phyloP scores from a whole-genome alignment of 2,797 vertebrate genomes.

The Tangara arthus region DNA sequence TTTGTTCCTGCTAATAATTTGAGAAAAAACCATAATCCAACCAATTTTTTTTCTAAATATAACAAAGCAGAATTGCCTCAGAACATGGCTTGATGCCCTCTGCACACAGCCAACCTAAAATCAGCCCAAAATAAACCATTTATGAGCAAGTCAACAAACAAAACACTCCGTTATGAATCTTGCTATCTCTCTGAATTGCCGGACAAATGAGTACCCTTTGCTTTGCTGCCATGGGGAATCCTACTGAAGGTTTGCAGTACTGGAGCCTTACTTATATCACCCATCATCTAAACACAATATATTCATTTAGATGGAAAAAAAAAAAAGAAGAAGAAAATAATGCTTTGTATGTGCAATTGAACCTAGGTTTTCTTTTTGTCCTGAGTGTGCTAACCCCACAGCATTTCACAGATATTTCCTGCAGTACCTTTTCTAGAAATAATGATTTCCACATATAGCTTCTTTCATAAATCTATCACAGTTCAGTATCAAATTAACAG shows the following conservation, averaged over 20 bases:
- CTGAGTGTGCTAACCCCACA: neutral
- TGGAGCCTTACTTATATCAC: neutral
- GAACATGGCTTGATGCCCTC: neutral
- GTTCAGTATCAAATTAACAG: neutral
- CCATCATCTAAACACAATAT: neutral
- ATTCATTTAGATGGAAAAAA: fast-evolving
- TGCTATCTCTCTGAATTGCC: neutral
- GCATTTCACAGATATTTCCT: neutral
- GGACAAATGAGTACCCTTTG: neutral
- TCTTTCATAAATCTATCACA: neutral
- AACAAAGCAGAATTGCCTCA: constrained; percentile 17
- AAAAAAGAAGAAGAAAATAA: neutral
- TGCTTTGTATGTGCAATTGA: neutral
- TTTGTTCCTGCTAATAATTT: constrained; percentile 26
- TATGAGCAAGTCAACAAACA: constrained; percentile 1
- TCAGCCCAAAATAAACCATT: neutral
- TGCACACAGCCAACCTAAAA: neutral
- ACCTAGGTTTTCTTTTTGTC: neutral
- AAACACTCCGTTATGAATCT: neutral
- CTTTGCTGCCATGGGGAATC: neutral
- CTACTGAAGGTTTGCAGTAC: neutral
- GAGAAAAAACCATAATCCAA: neutral
- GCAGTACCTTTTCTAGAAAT: neutral
- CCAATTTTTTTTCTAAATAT: neutral
- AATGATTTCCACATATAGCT: neutral